Percentiles rank a stretch among this genome's conserved stretches.
phyloP scores from a whole-genome alignment of 2,888 invertebrate genomes.

The Mechanitis mazaeus region DNA sequence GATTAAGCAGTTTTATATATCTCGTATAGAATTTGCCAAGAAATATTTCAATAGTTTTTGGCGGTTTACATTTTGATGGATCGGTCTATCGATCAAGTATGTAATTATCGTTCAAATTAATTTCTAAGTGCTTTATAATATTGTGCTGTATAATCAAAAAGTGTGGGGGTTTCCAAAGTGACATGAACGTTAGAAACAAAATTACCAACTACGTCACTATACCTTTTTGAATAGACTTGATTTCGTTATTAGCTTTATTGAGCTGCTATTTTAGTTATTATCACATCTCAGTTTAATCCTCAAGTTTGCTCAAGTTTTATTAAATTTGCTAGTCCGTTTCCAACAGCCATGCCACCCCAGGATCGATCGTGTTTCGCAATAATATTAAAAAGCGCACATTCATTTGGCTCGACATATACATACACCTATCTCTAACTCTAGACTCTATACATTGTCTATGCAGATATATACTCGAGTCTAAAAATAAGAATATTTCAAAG shows the following conservation, averaged over 20 bases:
- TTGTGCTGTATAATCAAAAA: conserved; percentile 34
- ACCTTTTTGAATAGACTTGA: too few species aligned
- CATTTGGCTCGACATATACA: conserved; percentile 32
- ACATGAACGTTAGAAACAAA: conserved; percentile 7
- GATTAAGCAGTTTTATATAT: too few species aligned
- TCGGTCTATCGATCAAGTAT: too few species aligned
- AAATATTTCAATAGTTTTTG: too few species aligned
- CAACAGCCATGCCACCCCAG: conserved; percentile 14
- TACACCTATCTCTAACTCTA: conserved; percentile 39
- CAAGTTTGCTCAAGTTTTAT: not conserved
- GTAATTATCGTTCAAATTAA: conserved; percentile 21
- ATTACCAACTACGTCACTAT: not conserved
- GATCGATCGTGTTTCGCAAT: conserved; percentile 30
- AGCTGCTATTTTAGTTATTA: too few species aligned
- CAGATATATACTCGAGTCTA: conserved; percentile 57
- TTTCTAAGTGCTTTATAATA: conserved; percentile 31
- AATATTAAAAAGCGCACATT: conserved; percentile 46
- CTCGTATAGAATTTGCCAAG: too few species aligned
- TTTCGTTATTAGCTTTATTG: too few species aligned
- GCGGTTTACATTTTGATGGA: too few species aligned
- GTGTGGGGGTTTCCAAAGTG: conserved; percentile 24
- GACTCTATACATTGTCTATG: conserved; percentile 48
- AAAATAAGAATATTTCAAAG: conserved; percentile 57
- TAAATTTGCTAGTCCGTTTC: not conserved
- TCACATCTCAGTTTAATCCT: too few species aligned